Base-by-base conservation (phyloP, 2,797 vertebrate species). In the Anguilla pacifica region DNA sequence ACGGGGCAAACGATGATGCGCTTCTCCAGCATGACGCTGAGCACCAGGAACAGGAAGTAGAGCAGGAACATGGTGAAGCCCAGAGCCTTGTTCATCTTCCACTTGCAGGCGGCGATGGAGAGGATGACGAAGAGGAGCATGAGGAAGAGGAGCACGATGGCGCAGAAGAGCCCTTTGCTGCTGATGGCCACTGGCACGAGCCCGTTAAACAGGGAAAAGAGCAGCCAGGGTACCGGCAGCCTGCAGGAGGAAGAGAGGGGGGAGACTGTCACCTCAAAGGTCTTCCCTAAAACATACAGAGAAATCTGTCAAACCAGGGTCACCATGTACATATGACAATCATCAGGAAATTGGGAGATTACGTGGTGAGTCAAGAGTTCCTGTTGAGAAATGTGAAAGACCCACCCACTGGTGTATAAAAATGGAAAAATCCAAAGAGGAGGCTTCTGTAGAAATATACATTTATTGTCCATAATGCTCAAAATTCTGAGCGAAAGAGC, bases 51-150 rank as follows among this genome's bases (percentile, higher is more conserved):
- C 86, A 98, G 93, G n/a, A 99, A 97, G 94, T 99, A 99, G 85
- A 99, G 97, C 87, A 97, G 92, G 92, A 99, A 99, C 98, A 99
- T 99, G 31, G 96, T 97, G 92, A 92, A 95, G 87, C 98, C 98
- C 92, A 99, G 95, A 0, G 94, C 87, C 93, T 99, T 99, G 94
- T 98, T 99, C 98, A 99, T 98, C 91, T 94, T 98, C 98, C 98
- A 99, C 91, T 97, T 98, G 86, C 97, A 99, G 7, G 15, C 70
- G 1, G 98, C 98, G 0, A 99, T 99, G 39, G 98, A 99, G 91
- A 97, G 94, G 91, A 97, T 99, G 91, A 99, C 98, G 84, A 99
- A 99, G 39, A 99, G 96, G n/a, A 99, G 98, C 98, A 99, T 99
- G 93, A 99, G 96, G 86, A 99, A 98, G 88, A 99, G 98, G 91